Evolutionary conservation across 2,888 invertebrate species (phyloP).

Genomic region (Pocota personata): DNA sequence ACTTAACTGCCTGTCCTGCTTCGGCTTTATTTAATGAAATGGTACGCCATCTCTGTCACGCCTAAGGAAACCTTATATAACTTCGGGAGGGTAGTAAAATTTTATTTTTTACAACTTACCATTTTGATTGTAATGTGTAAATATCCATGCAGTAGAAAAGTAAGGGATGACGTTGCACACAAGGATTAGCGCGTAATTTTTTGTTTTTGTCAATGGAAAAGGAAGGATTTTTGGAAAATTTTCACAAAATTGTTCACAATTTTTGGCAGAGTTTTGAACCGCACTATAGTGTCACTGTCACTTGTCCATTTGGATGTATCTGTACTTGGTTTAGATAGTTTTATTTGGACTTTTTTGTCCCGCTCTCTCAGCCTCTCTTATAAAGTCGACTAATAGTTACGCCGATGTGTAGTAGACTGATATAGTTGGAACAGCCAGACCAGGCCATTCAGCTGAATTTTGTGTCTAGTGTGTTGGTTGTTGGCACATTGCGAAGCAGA

Average conservation of each 20-base stretch:
- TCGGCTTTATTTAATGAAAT: not conserved
- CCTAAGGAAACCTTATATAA: not conserved
- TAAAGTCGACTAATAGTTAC: slow-evolving; percentile 67
- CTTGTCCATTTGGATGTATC: slow-evolving; percentile 5
- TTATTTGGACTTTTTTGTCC: slow-evolving; percentile 13
- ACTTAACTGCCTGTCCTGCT: slow-evolving; percentile 38
- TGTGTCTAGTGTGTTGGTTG: slow-evolving; percentile 44
- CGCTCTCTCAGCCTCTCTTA: slow-evolving; percentile 10
- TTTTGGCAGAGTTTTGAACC: not conserved
- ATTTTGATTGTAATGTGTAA: slow-evolving; percentile 74
- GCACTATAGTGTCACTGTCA: slow-evolving; percentile 42
- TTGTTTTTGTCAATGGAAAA: slow-evolving; percentile 58
- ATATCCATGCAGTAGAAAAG: slow-evolving; percentile 68
- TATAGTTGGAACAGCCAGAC: slow-evolving; percentile 47
- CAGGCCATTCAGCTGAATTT: slow-evolving; percentile 63
- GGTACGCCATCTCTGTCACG: slow-evolving; percentile 44
- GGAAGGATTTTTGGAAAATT: slow-evolving; percentile 16
- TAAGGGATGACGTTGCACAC: slow-evolving; percentile 46
- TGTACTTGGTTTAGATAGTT: slow-evolving; percentile 34
- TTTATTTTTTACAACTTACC: slow-evolving; percentile 78
- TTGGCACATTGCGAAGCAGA: not conserved
- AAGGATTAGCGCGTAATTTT: slow-evolving; percentile 61
- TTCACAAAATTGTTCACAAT: slow-evolving; percentile 39
- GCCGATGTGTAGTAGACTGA: slow-evolving; percentile 71
- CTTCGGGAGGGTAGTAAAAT: slow-evolving; percentile 61